Evolutionary conservation across 1,140 invertebrate genomes (phyloP), one percentile per base, ranked within the genome.

Genomic region (Cherax destructor): DNA sequence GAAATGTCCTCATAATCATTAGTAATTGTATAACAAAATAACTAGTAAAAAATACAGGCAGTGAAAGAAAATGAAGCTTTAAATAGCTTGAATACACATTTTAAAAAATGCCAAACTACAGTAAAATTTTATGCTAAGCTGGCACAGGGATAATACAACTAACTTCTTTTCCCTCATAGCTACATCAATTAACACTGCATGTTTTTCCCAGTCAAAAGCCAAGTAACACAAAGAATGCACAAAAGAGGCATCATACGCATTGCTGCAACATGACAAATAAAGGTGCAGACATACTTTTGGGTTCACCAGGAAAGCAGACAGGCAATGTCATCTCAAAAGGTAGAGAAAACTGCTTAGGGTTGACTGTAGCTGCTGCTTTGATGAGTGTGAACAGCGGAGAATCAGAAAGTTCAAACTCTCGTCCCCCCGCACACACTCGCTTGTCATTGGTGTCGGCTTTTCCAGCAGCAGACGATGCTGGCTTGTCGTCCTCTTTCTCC

Each of bases 291-390:
- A 89, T 92, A 89, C 86, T 89, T 85, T 92, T 92, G 13, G 93
- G 84, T 85, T 94, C 76, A 91, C 98, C 98, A 88, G 98, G 98
- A 94, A 99, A 97, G 80, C 96, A 95, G 81, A 96, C 96, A 88
- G 97, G 96, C 90, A 97, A 95, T 88, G 96, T 96, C 94, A 98
- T 96, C 93, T 98, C 97, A 90, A 96, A 95, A 0, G 98, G 97
- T 88, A 99, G 94, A 94, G 97, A 96, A 95, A 98, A 99, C 94
- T 99, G 97, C 93, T 96, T 96, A 6, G 98, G 98, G 95, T 99
- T 99, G 94, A 97, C 96, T 86, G 97, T 94, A 89, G 96, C 96
- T 1, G 98, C 98, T 18, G 97, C 97, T 93, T 97, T 95, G 76
- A 97, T 96, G 13, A 99, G 94, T 47, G 97, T 95, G 92, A 97